phyloP scores from a whole-genome alignment of 2,888 invertebrate species.

The Anarsia innoxiella region DNA sequence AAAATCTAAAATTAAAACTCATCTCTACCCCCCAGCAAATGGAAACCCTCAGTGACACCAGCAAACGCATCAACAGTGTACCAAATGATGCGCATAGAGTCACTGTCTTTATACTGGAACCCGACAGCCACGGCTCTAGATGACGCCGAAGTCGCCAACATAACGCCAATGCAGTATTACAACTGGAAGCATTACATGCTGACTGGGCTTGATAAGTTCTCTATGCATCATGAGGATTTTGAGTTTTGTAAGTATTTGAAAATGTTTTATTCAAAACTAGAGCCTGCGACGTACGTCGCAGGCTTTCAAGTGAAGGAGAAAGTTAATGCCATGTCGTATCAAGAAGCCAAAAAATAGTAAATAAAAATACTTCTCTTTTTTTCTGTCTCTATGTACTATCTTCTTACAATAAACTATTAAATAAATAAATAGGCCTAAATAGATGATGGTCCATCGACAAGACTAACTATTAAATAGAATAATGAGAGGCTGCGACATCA shows the following conservation, averaged over 20 bases:
- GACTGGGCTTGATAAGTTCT: conserved; percentile 83
- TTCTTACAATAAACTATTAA: no score
- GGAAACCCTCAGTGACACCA: conserved; percentile 81
- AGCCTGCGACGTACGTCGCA: no score
- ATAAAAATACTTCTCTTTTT: no score
- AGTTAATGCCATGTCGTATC: no score
- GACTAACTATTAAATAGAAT: no score
- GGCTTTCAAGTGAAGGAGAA: no score
- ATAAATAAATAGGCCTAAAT: no score
- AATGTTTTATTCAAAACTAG: neutral
- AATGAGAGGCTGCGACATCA: no score
- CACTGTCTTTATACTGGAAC: conserved; percentile 86
- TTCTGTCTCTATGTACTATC: no score
- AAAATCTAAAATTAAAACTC: no score
- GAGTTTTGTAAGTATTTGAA: conserved; percentile 80
- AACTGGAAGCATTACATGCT: conserved; percentile 86
- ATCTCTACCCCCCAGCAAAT: conserved; percentile 74
- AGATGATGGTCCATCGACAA: no score
- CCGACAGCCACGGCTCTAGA: conserved; percentile 73
- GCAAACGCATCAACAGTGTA: conserved; percentile 77
- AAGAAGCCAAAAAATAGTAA: no score
- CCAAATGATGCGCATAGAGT: conserved; percentile 85
- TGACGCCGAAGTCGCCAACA: conserved; percentile 65
- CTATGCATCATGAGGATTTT: conserved; percentile 84
- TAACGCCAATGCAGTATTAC: conserved; percentile 75